Base-by-base conservation (phyloP, 2,888 invertebrate genomes). In the Dryomyza anilis region DNA sequence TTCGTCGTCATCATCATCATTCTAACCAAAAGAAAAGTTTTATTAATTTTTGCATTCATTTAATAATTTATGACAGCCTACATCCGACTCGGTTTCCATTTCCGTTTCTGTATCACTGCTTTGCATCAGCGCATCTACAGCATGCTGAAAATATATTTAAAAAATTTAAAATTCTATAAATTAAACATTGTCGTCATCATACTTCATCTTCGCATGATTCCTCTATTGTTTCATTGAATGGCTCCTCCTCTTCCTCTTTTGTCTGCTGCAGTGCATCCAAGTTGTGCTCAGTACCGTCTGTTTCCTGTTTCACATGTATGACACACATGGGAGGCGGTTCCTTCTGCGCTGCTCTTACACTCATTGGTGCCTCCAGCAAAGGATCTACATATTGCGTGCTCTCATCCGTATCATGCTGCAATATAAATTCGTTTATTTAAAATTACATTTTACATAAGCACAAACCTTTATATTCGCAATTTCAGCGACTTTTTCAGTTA, bases 221-320 rank as follows among this genome's bases (percentile, higher is more conserved):
- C 46, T 59, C 59, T 33, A 59, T 48, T 10, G 12, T 39, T 36
- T 59, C 46, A 7, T 27, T 23, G 23, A 48, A 12, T 48, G 21
- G 23, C 3, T 21, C 21, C 21, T 33, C 3, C 7, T 33, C n/a
- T 14, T 48, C 59, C 16, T n/a, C n/a, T n/a, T 33, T 48, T 1
- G n/a, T 16, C 16, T 19, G 3, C 46, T 29, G n/a, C 5, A 27
- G 27, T n/a, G n/a, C 33, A 21, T 8, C 6, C 14, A 21, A 8
- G n/a, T 5, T 5, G n/a, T 25, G 1, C 16, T 56, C 27, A 23
- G 39, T n/a, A 19, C 19, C 7, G 1, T 39, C 25, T 14, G 33
- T 33, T 10, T 53, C 43, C 14, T 53, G 12, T 14, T 43, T 61
- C 2, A 52, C 61, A 43, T 61, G 4, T 14, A 4, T 27, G 16